Evolutionary conservation across 2,888 invertebrate species (phyloP), one percentile per base, ranked within the genome.

Genomic region (Drosophila anomelani): DNA sequence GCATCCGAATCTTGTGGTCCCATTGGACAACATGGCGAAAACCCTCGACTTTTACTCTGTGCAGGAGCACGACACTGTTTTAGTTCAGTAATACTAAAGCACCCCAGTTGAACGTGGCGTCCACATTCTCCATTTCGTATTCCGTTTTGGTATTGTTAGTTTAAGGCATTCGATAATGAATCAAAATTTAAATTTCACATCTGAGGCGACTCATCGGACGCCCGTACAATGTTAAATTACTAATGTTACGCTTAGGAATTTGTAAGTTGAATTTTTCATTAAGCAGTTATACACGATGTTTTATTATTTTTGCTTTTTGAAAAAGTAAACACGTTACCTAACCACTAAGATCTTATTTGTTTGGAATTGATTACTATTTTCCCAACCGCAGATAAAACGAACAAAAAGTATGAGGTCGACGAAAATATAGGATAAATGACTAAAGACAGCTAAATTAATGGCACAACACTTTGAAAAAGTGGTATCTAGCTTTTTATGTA

Each of bases 21-120:
- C 93, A 64, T 92, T 98, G 78, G 96, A 97, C 78, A 97, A 97
- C 91, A 95, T 95, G 69, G 95, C 97, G 88, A 96, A 97, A 91
- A 96, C 96, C 87, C 93, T 98, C 46, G 95, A 95, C 55, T 97
- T 95, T 91, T 98, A 95, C 92, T 97, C 97, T 0, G 93, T 98
- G 44, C 96, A 96, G 93, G 95, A 96, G 85, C 96, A 96, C 70
- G 97, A 98, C 92, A 95, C 94, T 69, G 95, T 98, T 80, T 93
- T 95, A 72, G 96, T 96, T 10, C 94, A 94, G 85, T 91, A 85
- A 41, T n/a, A 38, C 36, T 15, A 34, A 38, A 20, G 43, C 32
- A 38, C 17, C 39, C 23, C 20, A 64, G 12, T 38, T 36, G 10
- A 58, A 29, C 38, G 9, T 20, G 15, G 32, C 51, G 20, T 8